Percentiles rank a stretch among this genome's conserved stretches.
Evolutionary conservation across 2,888 invertebrate species (phyloP).

Genomic region (Sialis lutaria): DNA sequence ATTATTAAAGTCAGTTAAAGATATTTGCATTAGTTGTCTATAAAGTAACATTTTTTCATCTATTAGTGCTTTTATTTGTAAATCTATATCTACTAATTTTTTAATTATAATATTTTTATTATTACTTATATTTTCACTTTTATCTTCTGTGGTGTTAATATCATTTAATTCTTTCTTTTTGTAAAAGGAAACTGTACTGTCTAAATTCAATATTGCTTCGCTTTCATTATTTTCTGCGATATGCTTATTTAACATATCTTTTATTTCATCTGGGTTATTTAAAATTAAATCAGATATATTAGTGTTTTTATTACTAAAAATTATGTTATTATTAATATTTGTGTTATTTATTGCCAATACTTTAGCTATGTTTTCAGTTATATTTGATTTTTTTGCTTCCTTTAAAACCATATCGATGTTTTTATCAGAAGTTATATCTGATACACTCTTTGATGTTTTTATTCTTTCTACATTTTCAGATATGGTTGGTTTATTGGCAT

Average conservation of each 20-base stretch:
- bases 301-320: too few relatives aligned
- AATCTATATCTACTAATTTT: constrained; percentile 1
- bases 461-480: too few relatives aligned
- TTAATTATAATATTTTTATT: too few relatives aligned
- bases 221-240: not conserved
- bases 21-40: not conserved
- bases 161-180: not conserved
- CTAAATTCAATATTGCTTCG: not conserved
- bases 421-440: too few relatives aligned
- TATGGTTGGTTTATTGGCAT: too few relatives aligned
- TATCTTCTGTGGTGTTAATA: not conserved
- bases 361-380: too few relatives aligned
- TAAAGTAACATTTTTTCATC: constrained; percentile 3
- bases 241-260: not conserved
- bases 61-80: constrained; percentile 1
- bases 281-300: not conserved
- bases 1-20: too few relatives aligned
- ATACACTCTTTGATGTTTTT: too few relatives aligned
- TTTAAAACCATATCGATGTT: too few relatives aligned
- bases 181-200: not conserved
- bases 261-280: not conserved
- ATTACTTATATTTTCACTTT: not conserved
- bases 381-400: too few relatives aligned
- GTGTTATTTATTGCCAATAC: too few relatives aligned
- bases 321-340: too few relatives aligned